Percentiles rank a stretch among this genome's conserved stretches.
These are phyloP conservation scores for Triplophysa yarkandensis DNA, from an alignment of 2,797 vertebrate species.

Conservation along the genomic window DNA sequence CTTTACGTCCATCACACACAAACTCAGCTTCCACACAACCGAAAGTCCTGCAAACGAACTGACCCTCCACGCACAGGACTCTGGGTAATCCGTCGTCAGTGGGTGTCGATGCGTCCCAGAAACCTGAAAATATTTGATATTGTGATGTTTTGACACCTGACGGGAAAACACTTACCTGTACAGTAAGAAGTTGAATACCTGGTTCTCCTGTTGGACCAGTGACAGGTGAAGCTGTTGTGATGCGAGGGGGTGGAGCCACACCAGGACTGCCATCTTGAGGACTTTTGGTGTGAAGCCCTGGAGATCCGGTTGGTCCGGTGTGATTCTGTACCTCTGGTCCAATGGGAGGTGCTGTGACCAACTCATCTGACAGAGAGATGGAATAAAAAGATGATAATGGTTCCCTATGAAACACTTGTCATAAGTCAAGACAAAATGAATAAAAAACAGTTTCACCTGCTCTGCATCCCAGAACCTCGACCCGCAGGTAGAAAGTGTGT, in stretches of 20 bases:
- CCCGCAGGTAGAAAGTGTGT: conserved; percentile 78
- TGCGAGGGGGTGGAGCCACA: conserved; percentile 53
- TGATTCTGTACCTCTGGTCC: conserved; percentile 70
- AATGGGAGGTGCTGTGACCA: conserved; percentile 64
- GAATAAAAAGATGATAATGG: not conserved
- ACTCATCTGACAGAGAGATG: conserved; percentile 66
- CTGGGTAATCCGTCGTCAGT: conserved; percentile 68
- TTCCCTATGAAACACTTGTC: not conserved
- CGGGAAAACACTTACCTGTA: not conserved
- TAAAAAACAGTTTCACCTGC: conserved; percentile 64
- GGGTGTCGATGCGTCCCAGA: conserved; percentile 42
- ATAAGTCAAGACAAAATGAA: not conserved
- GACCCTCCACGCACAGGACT: conserved; percentile 73
- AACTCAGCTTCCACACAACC: conserved; percentile 76
- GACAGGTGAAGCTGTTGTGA: conserved; percentile 32
- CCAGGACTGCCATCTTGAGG: conserved; percentile 66
- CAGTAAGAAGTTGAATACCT: conserved; percentile 51
- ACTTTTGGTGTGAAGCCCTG: conserved; percentile 65
- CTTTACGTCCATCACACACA: conserved; percentile 78
- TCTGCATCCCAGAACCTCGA: conserved; percentile 79
- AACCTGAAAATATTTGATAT: conserved; percentile 46
- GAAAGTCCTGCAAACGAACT: conserved; percentile 73
- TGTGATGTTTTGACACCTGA: not conserved
- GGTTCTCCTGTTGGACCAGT: conserved; percentile 61
- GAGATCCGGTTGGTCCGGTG: conserved; percentile 64